phyloP scores from a whole-genome alignment of 2,888 invertebrate species.

The Mechanitis mazaeus region DNA sequence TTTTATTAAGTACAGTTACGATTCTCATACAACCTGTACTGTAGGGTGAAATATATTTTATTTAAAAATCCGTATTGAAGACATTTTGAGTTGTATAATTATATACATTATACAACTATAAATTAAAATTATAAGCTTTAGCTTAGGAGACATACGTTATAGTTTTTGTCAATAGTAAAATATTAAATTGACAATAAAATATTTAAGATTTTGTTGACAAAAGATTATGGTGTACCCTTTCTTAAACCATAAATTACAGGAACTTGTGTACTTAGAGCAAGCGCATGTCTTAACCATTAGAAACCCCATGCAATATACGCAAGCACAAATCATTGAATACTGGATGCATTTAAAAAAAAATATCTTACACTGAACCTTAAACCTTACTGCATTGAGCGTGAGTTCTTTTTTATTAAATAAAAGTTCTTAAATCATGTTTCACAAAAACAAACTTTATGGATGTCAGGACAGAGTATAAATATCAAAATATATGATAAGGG shows the following conservation, averaged over 20 bases:
- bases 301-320: slow-evolving; percentile 56
- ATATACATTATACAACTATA: no score
- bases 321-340: slow-evolving; percentile 55
- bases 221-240: slow-evolving; percentile 63
- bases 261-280: slow-evolving; percentile 49
- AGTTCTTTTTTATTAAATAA: slow-evolving; percentile 26
- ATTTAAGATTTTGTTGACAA: slow-evolving; percentile 70
- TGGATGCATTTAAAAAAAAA: slow-evolving; percentile 32
- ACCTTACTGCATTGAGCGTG: not conserved
- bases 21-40: no score
- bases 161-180: slow-evolving; percentile 43
- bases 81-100: no score
- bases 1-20: no score
- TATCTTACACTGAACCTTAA: slow-evolving; percentile 24
- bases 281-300: slow-evolving; percentile 65
- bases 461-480: slow-evolving; percentile 39
- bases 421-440: slow-evolving; percentile 14
- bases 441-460: slow-evolving; percentile 43
- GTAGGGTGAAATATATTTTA: no score
- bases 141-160: slow-evolving; percentile 37
- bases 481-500: slow-evolving; percentile 32
- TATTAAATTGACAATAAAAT: slow-evolving; percentile 62
- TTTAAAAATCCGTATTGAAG: no score
- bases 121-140: no score
- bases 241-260: slow-evolving; percentile 64